Percentiles rank a stretch among this genome's conserved stretches.
These are phyloP conservation scores for Probosciger aterrimus DNA, from an alignment of 2,113 vertebrate species.

Conservation along the genomic window DNA sequence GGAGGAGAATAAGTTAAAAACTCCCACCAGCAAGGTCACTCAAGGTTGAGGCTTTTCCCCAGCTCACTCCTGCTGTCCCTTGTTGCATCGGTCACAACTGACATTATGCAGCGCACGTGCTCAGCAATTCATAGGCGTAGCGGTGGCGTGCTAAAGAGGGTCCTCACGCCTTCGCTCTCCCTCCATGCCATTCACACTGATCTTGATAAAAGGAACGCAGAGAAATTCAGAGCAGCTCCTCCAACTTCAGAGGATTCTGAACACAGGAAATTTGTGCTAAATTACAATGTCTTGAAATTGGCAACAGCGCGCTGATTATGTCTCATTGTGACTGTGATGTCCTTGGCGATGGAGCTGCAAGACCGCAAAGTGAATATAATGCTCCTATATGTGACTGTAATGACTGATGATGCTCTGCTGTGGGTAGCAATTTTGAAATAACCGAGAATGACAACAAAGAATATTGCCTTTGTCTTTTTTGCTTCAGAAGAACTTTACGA, in stretches of 20 bases:
- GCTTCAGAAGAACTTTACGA: conserved; percentile 8
- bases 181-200: background rate
- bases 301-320: conserved; percentile 3
- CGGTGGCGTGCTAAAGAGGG: background rate
- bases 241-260: conserved; percentile 1
- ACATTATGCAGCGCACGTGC: background rate
- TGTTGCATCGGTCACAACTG: background rate
- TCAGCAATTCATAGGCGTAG: background rate
- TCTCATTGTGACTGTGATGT: conserved; percentile 32
- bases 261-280: conserved; percentile 29
- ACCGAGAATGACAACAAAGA: conserved; percentile 21
- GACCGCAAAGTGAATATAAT: conserved; percentile 20
- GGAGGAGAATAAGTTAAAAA: background rate
- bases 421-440: conserved; percentile 53
- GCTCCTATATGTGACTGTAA: conserved; percentile 56
- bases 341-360: conserved; percentile 26
- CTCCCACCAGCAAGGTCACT: background rate
- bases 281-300: conserved; percentile 26
- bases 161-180: background rate
- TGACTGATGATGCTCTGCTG: conserved; percentile 51
- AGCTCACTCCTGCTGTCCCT: background rate
- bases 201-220: background rate
- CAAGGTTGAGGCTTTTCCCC: conserved; percentile 22
- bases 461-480: conserved; percentile 31
- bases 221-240: conserved; percentile 14